Percentiles rank a stretch among this genome's conserved stretches.
These are phyloP conservation scores for Phallusia fumigata DNA, from an alignment of 23 tunicate genomes.

Conservation along the genomic window DNA sequence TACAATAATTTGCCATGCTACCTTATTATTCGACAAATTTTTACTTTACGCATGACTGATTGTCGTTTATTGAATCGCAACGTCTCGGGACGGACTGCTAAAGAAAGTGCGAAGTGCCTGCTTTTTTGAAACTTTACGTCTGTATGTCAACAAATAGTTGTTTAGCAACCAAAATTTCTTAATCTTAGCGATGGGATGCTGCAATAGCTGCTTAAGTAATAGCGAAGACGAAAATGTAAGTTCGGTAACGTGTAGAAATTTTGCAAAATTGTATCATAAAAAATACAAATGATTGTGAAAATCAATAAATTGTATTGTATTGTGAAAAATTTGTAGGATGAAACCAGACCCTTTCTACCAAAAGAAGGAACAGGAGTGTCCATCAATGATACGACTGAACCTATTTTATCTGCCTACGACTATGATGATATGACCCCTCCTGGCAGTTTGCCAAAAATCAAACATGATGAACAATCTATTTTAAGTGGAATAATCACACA, in stretches of 20 bases:
- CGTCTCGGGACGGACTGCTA: too few relatives aligned
- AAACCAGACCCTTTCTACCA: constrained; percentile 23
- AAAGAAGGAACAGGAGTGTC: constrained; percentile 27
- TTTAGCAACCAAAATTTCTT: too few relatives aligned
- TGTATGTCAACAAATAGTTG: too few relatives aligned
- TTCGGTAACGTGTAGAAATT: too few relatives aligned
- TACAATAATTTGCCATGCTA: too few relatives aligned
- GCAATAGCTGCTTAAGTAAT: constrained; percentile 67
- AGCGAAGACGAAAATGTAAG: constrained; percentile 62
- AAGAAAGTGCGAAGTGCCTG: too few relatives aligned
- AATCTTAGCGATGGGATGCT: constrained; percentile 62
- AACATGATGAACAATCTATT: constrained; percentile 78
- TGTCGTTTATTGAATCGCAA: too few relatives aligned
- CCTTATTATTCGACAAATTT: too few relatives aligned
- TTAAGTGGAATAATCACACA: constrained; percentile 64
- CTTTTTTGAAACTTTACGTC: too few relatives aligned
- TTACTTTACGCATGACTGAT: too few relatives aligned
- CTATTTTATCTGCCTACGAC: constrained; percentile 9
- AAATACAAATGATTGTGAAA: too few relatives aligned
- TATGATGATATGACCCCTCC: constrained; percentile 32
- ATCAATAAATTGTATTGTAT: neutral
- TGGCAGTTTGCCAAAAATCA: constrained; percentile 59
- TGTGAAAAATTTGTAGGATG: constrained; percentile 11
- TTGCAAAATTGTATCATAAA: too few relatives aligned
- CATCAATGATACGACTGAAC: constrained; percentile 23